phyloP scores from a whole-genome alignment of 2,797 vertebrate species.

The Gymnoscopelus microlampas region DNA sequence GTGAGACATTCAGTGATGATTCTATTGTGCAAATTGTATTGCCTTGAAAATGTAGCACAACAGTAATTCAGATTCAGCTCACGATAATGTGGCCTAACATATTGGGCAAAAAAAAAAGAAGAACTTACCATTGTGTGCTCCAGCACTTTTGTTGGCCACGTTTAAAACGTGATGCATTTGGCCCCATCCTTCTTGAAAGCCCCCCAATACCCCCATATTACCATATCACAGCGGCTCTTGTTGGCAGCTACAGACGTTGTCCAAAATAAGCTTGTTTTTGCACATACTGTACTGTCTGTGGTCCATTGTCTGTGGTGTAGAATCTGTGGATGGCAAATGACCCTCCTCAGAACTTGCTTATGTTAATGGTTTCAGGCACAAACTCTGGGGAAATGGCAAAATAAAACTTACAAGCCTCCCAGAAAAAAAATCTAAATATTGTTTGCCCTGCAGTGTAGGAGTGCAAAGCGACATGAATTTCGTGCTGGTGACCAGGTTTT shows the following conservation, averaged over 20 bases:
- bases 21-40: neutral
- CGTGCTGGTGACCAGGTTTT: neutral
- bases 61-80: neutral
- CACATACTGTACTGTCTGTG: neutral
- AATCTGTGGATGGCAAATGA: neutral
- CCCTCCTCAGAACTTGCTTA: neutral
- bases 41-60: conserved; percentile 1
- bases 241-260: neutral
- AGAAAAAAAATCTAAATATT: neutral
- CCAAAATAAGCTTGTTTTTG: neutral
- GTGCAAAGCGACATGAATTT: neutral
- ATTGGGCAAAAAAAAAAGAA: neutral
- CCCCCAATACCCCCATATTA: no score
- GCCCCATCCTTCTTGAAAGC: no score
- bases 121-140: no score
- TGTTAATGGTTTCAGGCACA: neutral
- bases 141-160: neutral
- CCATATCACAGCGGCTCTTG: neutral
- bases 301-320: neutral
- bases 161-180: neutral
- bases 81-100: neutral
- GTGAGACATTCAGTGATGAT: neutral
- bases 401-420: neutral
- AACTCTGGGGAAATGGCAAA: neutral
- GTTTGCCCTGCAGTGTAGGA: neutral